A percentile compares a stretch with the other conserved stretches of the same genome.
These are phyloP conservation scores for Hermetia illucens DNA, from an alignment of 1,140 invertebrate species.

Conservation along the genomic window DNA sequence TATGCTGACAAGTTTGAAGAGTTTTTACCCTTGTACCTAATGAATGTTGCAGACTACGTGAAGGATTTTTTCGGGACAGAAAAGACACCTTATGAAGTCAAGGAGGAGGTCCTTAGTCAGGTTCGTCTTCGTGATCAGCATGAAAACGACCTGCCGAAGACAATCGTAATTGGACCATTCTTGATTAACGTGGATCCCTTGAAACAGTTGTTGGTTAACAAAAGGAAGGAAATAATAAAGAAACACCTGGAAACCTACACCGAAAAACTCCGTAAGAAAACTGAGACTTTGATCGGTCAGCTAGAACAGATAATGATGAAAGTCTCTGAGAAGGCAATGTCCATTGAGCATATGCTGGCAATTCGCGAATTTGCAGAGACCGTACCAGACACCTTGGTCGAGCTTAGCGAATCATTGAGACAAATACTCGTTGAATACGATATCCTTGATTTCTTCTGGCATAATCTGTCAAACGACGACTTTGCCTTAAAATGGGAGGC, in stretches of 20 bases:
- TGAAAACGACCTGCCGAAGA: background rate
- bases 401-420: background rate
- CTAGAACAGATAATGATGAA: background rate
- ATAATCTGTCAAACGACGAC: background rate
- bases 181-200: background rate
- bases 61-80: background rate
- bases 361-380: background rate
- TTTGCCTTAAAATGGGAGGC: background rate
- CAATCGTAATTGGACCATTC: background rate
- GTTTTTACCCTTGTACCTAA: background rate
- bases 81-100: background rate
- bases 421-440: background rate
- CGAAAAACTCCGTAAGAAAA: background rate
- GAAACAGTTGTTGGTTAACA: background rate
- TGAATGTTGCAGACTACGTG: background rate
- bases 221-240: background rate
- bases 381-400: background rate
- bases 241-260: background rate
- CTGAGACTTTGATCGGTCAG: background rate
- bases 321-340: background rate
- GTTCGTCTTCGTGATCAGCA: background rate
- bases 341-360: background rate
- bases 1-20: background rate
- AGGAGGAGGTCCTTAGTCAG: background rate
- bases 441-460: background rate